A percentile compares a stretch with the other conserved stretches of the same genome.
Evolutionary conservation across 2,888 invertebrate species (phyloP).

Genomic region (Spodoptera littoralis): DNA sequence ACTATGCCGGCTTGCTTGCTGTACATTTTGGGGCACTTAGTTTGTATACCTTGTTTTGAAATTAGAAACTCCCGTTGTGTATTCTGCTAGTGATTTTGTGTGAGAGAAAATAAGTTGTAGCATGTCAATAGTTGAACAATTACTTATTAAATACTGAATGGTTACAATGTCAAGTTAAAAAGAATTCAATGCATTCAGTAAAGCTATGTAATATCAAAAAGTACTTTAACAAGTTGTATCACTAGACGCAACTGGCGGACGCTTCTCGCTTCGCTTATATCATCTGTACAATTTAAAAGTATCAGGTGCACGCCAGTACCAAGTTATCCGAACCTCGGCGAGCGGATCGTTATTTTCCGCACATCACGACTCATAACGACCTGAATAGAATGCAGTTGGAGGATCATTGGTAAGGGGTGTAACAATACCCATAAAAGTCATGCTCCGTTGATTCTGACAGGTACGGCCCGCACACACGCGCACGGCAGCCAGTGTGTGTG

Average conservation of each 20-base stretch:
- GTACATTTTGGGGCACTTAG: too few species aligned
- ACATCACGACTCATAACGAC: slow-evolving; percentile 31
- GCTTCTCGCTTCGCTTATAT: slow-evolving; percentile 16
- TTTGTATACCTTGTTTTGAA: too few species aligned
- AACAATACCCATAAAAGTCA: slow-evolving; percentile 74
- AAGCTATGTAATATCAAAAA: too few species aligned
- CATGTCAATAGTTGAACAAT: too few species aligned
- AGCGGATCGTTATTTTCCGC: slow-evolving; percentile 24
- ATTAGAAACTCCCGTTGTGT: too few species aligned
- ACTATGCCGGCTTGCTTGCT: background rate
- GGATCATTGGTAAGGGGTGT: slow-evolving; percentile 69
- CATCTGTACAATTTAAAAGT: slow-evolving; percentile 34
- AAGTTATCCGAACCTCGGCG: slow-evolving; percentile 15
- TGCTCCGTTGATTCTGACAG: slow-evolving; percentile 77
- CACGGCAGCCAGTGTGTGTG: background rate
- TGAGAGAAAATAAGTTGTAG: too few species aligned
- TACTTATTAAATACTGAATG: too few species aligned
- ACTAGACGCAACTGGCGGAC: background rate
- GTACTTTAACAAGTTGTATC: background rate
- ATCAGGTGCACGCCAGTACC: slow-evolving; percentile 49
- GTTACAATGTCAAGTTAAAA: too few species aligned
- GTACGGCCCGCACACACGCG: slow-evolving; percentile 63
- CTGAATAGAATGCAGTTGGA: slow-evolving; percentile 45
- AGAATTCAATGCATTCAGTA: too few species aligned
- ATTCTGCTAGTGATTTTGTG: too few species aligned